Base-by-base conservation (phyloP, 2,113 vertebrate genomes). In the Anarhynchus alexandrinus region DNA sequence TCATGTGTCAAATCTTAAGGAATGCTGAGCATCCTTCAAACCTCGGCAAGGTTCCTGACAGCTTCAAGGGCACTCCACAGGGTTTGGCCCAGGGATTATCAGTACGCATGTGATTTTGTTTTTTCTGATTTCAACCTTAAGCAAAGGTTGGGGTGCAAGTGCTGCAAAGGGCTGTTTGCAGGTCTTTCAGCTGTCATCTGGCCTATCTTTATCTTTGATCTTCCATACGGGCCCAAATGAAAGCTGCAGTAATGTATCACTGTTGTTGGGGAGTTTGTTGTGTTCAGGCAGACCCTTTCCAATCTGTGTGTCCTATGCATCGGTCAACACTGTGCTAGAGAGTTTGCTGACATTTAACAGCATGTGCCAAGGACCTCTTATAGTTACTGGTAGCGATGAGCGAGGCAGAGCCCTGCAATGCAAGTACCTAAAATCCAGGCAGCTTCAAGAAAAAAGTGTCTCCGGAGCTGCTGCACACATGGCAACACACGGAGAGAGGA, bases 401-500 rank as follows among this genome's bases (percentile, higher is more conserved):
- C 1, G 1, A 72, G 52, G 47, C 38, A 57, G 34, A 61, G 21
- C 3, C 30, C 34, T n/a, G 49, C 29, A 58, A 27, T 36, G 14
- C 5, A 45, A 82, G 70, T 22, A 11, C 23, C 43, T 47, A 23
- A 81, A 86, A 70, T 49, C 30, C 52, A 82, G 34, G n/a, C 32
- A 94, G 55, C 11, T 76, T 62, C 45, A 57, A 47, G 49, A 29
- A 49, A 69, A 69, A 76, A 1, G 2, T 22, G 6, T 65, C 45
- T 65, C 29, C 0, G 1, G 62, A 71, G 51, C 27, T 79, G 22
- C 73, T 55, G 18, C 9, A n/a, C 1, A 0, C 3, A 23, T 23
- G 22, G 11, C 19, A 49, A 49, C 22, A 3, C 15, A 34, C 26
- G 18, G 52, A 80, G 52, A 64, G 79, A 0, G 2, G 15, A 84